Evolutionary conservation across 2,797 vertebrate species (phyloP), one percentile per base, ranked within the genome.

Genomic region (Tokudaia muenninki): DNA sequence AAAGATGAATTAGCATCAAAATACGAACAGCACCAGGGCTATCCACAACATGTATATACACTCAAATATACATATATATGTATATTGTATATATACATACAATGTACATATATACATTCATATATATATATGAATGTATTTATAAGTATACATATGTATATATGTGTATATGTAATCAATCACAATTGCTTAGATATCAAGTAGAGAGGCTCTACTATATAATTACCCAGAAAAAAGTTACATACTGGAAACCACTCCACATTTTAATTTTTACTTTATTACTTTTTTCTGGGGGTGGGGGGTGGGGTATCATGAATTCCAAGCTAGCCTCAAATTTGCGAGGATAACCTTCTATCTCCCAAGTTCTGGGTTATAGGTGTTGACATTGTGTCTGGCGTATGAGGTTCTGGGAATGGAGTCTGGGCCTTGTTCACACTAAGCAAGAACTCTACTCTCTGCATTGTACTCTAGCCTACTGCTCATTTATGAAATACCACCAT

Each of bases 151-250:
- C 6, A 34, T 26, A 24, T 26, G 22, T 6, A 59, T 22, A 59
- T 10, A 61, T 26, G 10, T 3, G 26, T 26, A 61, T 26, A 59
- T 21, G 6, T 26, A 26, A 87, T 44, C 26, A 86, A 52, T 82
- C 78, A 72, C 74, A 94, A 55, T 37, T 37, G 8, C 67, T 52
- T 61, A 52, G 9, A 84, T 63, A 50, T 1, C 19, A 82, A 67
- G 19, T 55, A 47, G 7, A 80, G 19, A 72, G n/a, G 34, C 13
- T 78, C 57, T 31, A 82, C 22, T 29, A 70, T 31, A 34, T 47
- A 72, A 84, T 70, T 86, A 61, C 74, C 83, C 65, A 83, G 80
- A 88, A 97, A 81, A 21, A 14, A 72, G 2, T 59, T 90, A 17
- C 6, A 72, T 41, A 37, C 55, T 41, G 74, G 87, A 61, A 57